These are phyloP conservation scores for Dorcus parallelipipedus DNA, from an alignment of 2,888 invertebrate species.

Conservation along the genomic window DNA sequence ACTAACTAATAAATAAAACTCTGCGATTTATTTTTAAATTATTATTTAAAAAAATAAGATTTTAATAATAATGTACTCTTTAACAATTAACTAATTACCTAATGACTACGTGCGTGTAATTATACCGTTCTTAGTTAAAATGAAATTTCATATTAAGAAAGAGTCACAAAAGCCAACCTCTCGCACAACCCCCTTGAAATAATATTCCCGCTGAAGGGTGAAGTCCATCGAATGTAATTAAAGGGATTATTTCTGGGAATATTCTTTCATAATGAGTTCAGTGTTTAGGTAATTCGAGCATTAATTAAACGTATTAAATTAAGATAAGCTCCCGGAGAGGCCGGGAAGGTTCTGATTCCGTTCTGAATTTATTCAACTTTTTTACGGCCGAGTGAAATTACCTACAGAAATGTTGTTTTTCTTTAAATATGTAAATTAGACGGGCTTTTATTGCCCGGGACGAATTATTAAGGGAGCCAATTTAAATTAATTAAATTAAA, in stretches of 20 bases:
- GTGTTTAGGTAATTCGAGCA: slow-evolving; percentile 43
- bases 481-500: slow-evolving; percentile 6
- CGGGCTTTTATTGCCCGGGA: not conserved
- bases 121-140: no score
- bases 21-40: no score
- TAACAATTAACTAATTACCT: no score
- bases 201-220: slow-evolving; percentile 2
- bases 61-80: no score
- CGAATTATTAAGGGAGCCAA: slow-evolving; percentile 3
- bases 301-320: slow-evolving; percentile 40
- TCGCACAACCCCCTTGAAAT: not conserved
- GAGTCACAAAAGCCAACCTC: no score
- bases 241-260: slow-evolving; percentile 25
- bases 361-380: slow-evolving; percentile 5
- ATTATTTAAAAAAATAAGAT: no score
- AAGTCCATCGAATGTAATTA: slow-evolving; percentile 1
- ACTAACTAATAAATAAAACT: no score
- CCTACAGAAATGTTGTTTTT: slow-evolving; percentile 8
- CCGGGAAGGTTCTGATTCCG: slow-evolving; percentile 1
- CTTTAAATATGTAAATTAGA: slow-evolving; percentile 6
- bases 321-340: slow-evolving; percentile 32
- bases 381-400: slow-evolving; percentile 4
- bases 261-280: slow-evolving; percentile 40
- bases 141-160: no score
- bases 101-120: no score